phyloP scores from a whole-genome alignment of 2,888 invertebrate species.

The Diaprepes abbreviatus region DNA sequence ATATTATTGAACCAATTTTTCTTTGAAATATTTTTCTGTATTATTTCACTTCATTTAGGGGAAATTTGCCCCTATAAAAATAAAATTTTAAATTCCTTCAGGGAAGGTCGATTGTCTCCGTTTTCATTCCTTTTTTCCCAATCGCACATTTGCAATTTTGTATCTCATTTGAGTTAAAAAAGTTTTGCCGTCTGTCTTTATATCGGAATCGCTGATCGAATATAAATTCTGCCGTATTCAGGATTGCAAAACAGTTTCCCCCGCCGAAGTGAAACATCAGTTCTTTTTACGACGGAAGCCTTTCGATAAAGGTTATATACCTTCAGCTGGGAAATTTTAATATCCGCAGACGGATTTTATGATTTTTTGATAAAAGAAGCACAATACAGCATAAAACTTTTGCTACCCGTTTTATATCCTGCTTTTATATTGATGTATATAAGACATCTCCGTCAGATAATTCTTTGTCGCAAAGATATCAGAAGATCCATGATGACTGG shows the following conservation, averaged over 20 bases:
- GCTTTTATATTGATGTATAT: neutral
- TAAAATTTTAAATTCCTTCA: too few relatives aligned
- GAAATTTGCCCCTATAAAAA: too few relatives aligned
- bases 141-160: constrained; percentile 3
- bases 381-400: neutral
- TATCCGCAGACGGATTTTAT: constrained; percentile 4
- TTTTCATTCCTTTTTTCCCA: neutral
- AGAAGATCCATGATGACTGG: too few relatives aligned
- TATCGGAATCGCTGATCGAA: constrained; percentile 15
- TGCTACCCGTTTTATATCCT: neutral
- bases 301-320: constrained; percentile 7
- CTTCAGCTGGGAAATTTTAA: constrained; percentile 1
- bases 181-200: constrained; percentile 10
- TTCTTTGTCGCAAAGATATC: too few relatives aligned
- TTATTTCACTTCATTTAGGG: too few relatives aligned
- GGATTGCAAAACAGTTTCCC: constrained; percentile 1
- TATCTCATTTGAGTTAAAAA: constrained; percentile 7
- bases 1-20: too few relatives aligned
- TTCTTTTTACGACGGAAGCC: constrained; percentile 3
- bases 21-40: too few relatives aligned
- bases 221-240: constrained; percentile 14
- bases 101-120: neutral
- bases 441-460: too few relatives aligned
- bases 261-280: constrained; percentile 9
- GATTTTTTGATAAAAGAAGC: neutral